Evolutionary conservation across 2,888 invertebrate species (phyloP), one percentile per base, ranked within the genome.

Genomic region (Heliconius hortense): DNA sequence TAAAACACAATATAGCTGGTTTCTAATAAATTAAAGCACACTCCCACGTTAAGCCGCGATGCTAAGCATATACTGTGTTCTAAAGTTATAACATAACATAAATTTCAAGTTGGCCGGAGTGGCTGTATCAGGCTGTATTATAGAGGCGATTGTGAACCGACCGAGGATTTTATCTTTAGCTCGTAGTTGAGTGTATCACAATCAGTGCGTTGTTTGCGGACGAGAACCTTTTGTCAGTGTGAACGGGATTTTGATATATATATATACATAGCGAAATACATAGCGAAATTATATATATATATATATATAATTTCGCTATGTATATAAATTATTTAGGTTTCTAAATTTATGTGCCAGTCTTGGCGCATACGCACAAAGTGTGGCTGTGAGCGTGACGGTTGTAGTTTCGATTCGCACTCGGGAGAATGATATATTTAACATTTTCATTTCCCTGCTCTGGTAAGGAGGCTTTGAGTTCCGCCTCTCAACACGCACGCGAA

Each of bases 11-110:
- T 63, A 43, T 35, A 70, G 24, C 31, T 63, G 48, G 68, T 63
- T 70, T 69, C 69, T 70, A 69, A 70, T 70, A 74, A 78, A 78
- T 78, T 78, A 74, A 76, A 73, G 66, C 69, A 56, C 69, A 72
- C 67, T 56, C 35, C 62, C 72, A 73, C 66, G 76, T 75, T 76
- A 78, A 73, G 74, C 73, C 78, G 76, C 70, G 75, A 75, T 48
- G 69, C 69, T 75, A 60, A 74, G 72, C 75, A 73, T 73, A 73
- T 66, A 66, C 66, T 43, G 66, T 26, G 66, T 73, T 75, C 72
- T 73, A 76, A 78, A 76, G 73, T 77, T 78, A 78, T 76, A 76
- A 73, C 53, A 72, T 72, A 78, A 78, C 78, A 76, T 76, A 76
- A 76, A 76, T 76, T 76, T 74, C 66, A 76, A 74, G 67, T 76